Conservation (phyloP, 2,797 vertebrate genomes). For the Emydoidea blandingii region DNA sequence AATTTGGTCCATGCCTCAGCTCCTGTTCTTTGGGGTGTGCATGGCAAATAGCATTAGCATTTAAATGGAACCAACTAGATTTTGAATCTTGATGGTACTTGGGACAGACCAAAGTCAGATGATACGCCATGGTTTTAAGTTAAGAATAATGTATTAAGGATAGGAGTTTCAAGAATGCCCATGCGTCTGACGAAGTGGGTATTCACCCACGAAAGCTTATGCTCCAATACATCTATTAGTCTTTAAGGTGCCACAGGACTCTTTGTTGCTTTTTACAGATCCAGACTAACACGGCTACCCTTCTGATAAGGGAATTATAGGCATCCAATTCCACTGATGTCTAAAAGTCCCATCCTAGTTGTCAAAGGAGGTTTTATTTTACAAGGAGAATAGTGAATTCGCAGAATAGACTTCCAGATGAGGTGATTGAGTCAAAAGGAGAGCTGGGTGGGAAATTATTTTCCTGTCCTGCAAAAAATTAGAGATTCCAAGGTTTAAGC, state of each 20-base stretch:
- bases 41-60: not conserved
- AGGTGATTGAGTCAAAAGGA: slow-evolving; percentile 8
- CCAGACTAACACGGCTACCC: too few relatives aligned
- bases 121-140: not conserved
- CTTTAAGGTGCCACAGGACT: too few relatives aligned
- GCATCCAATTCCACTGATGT: slow-evolving; percentile 37
- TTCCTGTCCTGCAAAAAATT: too few relatives aligned
- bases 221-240: too few relatives aligned
- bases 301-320: not conserved
- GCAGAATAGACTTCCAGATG: slow-evolving; percentile 54
- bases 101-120: not conserved
- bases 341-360: not conserved
- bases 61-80: not conserved
- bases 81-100: not conserved
- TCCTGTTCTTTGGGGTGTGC: too few relatives aligned
- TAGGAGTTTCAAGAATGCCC: not conserved
- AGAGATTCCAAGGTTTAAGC: too few relatives aligned
- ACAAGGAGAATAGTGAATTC: not conserved
- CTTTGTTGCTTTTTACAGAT: too few relatives aligned
- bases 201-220: too few relatives aligned
- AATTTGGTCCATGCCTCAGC: not conserved
- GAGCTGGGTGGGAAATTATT: too few relatives aligned
- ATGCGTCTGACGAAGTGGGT: too few relatives aligned
- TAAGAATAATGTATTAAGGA: not conserved
- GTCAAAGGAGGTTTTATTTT: slow-evolving; percentile 43